Evolutionary conservation across 2,888 invertebrate genomes (phyloP).

Genomic region (Eupithecia centaureata): DNA sequence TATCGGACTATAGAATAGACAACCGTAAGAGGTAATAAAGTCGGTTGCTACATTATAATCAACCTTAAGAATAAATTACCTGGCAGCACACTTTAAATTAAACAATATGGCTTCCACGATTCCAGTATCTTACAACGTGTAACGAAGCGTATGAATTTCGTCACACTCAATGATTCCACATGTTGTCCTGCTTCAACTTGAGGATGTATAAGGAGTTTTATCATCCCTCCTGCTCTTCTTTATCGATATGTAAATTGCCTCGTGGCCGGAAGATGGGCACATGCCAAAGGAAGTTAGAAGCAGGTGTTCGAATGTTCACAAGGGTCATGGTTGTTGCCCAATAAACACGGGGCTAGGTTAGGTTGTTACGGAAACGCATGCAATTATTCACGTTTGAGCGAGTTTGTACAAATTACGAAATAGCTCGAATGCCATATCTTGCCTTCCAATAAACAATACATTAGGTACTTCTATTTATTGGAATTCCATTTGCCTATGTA

Average conservation of each 20-base stretch:
- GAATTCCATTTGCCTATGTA: too few species aligned
- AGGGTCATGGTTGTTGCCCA: conserved; percentile 42
- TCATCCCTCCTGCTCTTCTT: conserved; percentile 25
- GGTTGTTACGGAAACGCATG: conserved; percentile 33
- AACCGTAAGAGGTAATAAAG: background rate
- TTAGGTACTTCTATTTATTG: too few species aligned
- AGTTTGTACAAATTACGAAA: background rate
- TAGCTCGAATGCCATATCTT: too few species aligned
- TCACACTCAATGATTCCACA: conserved; percentile 63
- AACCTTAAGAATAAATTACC: conserved; percentile 4
- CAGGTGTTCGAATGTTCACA: conserved; percentile 39
- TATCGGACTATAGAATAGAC: too few species aligned
- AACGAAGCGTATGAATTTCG: conserved; percentile 65
- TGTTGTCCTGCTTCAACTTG: conserved; percentile 45
- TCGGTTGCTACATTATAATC: background rate
- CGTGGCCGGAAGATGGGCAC: conserved; percentile 43
- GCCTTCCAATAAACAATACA: too few species aligned
- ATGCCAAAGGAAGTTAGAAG: conserved; percentile 38
- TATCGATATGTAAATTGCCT: conserved; percentile 38
- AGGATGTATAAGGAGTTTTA: background rate
- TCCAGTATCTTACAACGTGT: conserved; percentile 51
- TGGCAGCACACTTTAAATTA: conserved; percentile 37
- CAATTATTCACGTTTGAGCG: conserved; percentile 30
- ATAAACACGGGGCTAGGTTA: conserved; percentile 24
- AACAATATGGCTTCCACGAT: conserved; percentile 59